Conservation (phyloP, 2,797 vertebrate species). For the Gallirallus australis region DNA sequence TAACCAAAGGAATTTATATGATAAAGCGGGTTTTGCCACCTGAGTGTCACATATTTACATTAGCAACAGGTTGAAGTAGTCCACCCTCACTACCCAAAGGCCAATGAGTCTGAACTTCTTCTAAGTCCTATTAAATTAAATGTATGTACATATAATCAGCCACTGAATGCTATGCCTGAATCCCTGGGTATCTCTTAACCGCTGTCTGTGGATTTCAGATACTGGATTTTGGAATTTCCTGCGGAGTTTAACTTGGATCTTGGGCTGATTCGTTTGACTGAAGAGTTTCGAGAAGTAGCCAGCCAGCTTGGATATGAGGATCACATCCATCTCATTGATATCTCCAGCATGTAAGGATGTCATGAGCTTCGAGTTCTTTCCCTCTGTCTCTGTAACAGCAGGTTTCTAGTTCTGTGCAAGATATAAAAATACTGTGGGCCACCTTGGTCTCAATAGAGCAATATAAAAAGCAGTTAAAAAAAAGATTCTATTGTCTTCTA, state of each 20-base stretch:
- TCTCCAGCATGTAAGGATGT: slow-evolving; percentile 93
- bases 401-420: not conserved
- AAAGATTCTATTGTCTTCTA: not conserved
- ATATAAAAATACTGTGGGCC: not conserved
- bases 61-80: not conserved
- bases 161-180: not conserved
- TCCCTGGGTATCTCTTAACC: not conserved
- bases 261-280: slow-evolving; percentile 90
- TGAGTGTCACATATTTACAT: not conserved
- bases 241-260: slow-evolving; percentile 97
- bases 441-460: not conserved
- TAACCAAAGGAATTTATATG: not conserved
- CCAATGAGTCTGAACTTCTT: not conserved
- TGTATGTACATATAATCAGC: not conserved
- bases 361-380: not conserved
- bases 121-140: not conserved
- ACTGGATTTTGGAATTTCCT: slow-evolving; percentile 97
- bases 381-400: not conserved
- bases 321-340: slow-evolving; percentile 93
- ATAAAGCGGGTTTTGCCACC: not conserved
- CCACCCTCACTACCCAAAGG: not conserved
- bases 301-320: slow-evolving; percentile 88
- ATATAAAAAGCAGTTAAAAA: not conserved
- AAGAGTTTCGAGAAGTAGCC: slow-evolving; percentile 91
- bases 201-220: slow-evolving; percentile 81